These are phyloP conservation scores for Thalpophila matura DNA, from an alignment of 2,888 invertebrate species.

Conservation along the genomic window DNA sequence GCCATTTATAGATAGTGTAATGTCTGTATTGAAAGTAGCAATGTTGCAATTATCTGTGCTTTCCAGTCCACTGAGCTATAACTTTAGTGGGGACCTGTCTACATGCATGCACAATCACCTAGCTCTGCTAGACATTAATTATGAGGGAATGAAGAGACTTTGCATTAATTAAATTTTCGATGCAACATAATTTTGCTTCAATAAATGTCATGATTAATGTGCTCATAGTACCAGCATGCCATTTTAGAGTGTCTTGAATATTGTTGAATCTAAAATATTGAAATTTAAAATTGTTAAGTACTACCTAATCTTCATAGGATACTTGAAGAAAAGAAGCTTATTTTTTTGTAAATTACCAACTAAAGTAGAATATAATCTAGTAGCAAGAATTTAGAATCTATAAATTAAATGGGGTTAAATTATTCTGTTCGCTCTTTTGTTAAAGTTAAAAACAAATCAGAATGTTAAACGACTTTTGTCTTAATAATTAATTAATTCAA, in stretches of 20 bases:
- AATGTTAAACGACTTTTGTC: constrained; percentile 33
- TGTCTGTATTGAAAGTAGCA: constrained; percentile 59
- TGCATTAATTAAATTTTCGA: constrained; percentile 24
- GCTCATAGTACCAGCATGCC: neutral
- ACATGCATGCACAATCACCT: constrained; percentile 29
- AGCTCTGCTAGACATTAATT: constrained; percentile 25
- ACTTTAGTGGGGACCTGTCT: constrained; percentile 55
- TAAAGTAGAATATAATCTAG: no score
- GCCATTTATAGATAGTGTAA: constrained; percentile 46
- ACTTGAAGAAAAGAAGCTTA: neutral
- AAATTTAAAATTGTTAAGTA: neutral
- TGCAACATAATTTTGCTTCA: constrained; percentile 18
- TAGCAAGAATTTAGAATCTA: neutral
- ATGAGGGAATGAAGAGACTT: constrained; percentile 23
- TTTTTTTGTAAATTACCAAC: no score
- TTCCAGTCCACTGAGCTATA: constrained; percentile 71
- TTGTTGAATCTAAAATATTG: neutral
- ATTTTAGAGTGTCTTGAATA: neutral
- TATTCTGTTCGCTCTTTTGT: constrained; percentile 1
- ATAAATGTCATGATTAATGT: constrained; percentile 2
- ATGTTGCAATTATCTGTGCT: constrained; percentile 71
- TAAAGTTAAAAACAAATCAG: constrained; percentile 27
- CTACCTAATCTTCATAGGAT: neutral
- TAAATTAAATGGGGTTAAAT: neutral
- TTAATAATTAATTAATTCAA: constrained; percentile 56